A percentile compares a stretch with the other conserved stretches of the same genome.
Evolutionary conservation across 2,113 vertebrate species (phyloP).

Genomic region (Chamaetylas fuelleborni): DNA sequence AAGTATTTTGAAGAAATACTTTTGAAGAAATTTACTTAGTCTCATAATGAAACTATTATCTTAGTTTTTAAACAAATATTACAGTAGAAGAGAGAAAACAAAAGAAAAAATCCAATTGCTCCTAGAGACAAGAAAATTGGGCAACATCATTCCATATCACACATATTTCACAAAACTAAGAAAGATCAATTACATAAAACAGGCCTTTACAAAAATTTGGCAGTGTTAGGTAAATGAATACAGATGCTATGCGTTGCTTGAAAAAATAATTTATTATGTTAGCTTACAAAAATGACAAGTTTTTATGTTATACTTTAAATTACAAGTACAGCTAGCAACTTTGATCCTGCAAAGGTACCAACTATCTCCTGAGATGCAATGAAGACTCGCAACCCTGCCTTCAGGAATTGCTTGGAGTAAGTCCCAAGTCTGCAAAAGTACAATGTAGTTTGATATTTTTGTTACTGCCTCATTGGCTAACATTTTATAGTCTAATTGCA

Average conservation of each 20-base stretch:
- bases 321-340: neutral
- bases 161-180: neutral
- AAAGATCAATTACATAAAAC: neutral
- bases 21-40: neutral
- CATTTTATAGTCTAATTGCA: neutral
- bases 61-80: neutral
- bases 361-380: neutral
- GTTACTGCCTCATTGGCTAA: neutral
- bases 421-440: neutral
- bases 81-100: neutral
- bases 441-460: neutral
- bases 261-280: conserved; percentile 45
- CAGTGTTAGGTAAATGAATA: neutral
- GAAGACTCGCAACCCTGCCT: neutral
- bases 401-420: neutral
- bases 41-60: neutral
- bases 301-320: neutral
- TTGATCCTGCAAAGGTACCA: conserved; percentile 20
- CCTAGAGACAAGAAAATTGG: neutral
- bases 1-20: neutral
- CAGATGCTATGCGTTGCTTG: neutral
- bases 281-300: neutral
- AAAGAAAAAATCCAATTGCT: neutral
- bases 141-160: neutral
- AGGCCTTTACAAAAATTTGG: neutral